Percentiles rank a stretch among this genome's conserved stretches.
Evolutionary conservation across 1,140 invertebrate genomes (phyloP).

Genomic region (Drosophila guanche): DNA sequence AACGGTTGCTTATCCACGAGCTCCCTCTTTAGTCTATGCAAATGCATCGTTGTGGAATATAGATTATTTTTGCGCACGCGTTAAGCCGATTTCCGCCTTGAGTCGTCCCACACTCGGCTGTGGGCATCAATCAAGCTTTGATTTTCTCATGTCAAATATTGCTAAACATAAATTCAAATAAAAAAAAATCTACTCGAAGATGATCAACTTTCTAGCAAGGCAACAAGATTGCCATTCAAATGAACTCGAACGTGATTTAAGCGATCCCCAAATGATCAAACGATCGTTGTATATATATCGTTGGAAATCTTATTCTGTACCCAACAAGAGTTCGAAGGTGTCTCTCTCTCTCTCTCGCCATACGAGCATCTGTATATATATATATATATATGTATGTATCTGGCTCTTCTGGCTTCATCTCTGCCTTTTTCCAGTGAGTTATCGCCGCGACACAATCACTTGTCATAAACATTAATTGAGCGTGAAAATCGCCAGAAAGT

Average conservation of each 20-base stretch:
- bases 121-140: constrained; percentile 74
- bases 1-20: constrained; percentile 1
- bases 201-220: constrained; percentile 64
- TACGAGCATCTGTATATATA: too few relatives aligned
- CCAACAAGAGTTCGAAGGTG: constrained; percentile 38
- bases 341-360: constrained; percentile 2
- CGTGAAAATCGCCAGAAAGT: constrained; percentile 63
- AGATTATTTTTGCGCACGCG: constrained; percentile 50
- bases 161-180: constrained; percentile 71
- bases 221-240: constrained; percentile 64
- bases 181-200: constrained; percentile 18
- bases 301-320: constrained; percentile 39
- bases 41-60: constrained; percentile 27
- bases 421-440: constrained; percentile 50
- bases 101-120: too few relatives aligned
- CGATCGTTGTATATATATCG: constrained; percentile 19
- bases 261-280: constrained; percentile 31
- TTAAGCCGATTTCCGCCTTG: too few relatives aligned
- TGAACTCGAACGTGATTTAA: constrained; percentile 51
- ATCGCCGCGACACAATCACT: constrained; percentile 76
- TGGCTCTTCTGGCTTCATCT: background rate
- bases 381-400: too few relatives aligned
- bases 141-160: constrained; percentile 74
- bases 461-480: constrained; percentile 79
- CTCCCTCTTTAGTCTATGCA: background rate